Evolutionary conservation across 2,797 vertebrate genomes (phyloP).

Genomic region (Peromyscus melanophrys): DNA sequence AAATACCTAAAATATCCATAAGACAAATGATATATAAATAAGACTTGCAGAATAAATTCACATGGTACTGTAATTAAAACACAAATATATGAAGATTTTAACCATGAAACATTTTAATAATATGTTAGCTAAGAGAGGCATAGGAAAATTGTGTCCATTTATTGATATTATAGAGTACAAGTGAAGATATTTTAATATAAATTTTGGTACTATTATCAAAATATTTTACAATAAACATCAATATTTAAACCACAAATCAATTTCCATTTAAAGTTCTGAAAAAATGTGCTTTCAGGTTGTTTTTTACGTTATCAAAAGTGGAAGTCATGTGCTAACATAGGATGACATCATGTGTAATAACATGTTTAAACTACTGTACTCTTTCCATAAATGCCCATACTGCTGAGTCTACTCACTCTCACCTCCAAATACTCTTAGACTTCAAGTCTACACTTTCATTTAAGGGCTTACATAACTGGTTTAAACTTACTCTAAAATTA

Average conservation of each 20-base stretch:
- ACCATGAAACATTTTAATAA: neutral
- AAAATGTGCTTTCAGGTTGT: neutral
- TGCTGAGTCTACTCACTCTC: neutral
- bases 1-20: neutral
- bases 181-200: neutral
- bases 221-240: neutral
- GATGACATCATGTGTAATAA: neutral
- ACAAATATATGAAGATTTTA: neutral
- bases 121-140: neutral
- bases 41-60: neutral
- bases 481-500: neutral
- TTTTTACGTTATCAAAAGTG: neutral
- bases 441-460: neutral
- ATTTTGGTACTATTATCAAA: neutral
- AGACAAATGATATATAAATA: neutral
- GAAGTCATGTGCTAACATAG: neutral
- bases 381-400: neutral
- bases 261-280: neutral
- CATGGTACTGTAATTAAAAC: neutral
- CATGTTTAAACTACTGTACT: neutral
- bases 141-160: neutral
- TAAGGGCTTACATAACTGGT: neutral
- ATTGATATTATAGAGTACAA: neutral
- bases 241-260: neutral
- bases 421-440: neutral